These are phyloP conservation scores for Gasteruption jaculator DNA, from an alignment of 2,888 invertebrate species.

Conservation along the genomic window DNA sequence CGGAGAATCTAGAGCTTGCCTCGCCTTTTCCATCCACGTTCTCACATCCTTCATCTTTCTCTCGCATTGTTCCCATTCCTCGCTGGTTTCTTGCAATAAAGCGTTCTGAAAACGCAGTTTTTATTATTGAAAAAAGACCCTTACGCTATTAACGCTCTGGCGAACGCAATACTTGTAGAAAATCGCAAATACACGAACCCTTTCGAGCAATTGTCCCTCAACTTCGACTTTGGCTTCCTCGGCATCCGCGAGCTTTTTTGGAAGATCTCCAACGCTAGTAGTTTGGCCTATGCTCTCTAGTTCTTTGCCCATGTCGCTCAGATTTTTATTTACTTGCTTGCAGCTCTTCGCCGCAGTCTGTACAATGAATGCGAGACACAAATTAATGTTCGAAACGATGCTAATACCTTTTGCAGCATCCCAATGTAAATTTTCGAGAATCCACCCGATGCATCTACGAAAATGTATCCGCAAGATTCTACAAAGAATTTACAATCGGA, in stretches of 20 bases:
- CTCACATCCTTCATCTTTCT: slow-evolving; percentile 87
- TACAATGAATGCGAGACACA: slow-evolving; percentile 46
- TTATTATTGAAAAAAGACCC: no score
- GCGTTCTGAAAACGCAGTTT: slow-evolving; percentile 65
- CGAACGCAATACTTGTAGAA: no score
- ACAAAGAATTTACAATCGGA: no score
- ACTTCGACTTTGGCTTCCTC: slow-evolving; percentile 83
- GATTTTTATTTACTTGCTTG: slow-evolving; percentile 80
- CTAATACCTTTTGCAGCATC: neutral
- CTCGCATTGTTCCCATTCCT: slow-evolving; percentile 96
- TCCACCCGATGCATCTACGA: no score
- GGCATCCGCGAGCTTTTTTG: slow-evolving; percentile 78
- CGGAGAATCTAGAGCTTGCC: slow-evolving; percentile 70
- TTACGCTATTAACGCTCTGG: no score
- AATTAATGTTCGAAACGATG: neutral
- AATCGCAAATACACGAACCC: slow-evolving; percentile 63
- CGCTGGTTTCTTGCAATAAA: slow-evolving; percentile 83
- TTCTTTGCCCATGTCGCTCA: slow-evolving; percentile 89
- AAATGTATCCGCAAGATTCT: no score
- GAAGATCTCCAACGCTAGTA: slow-evolving; percentile 80
- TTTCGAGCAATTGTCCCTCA: slow-evolving; percentile 79
- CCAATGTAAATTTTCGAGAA: slow-evolving; percentile 1
- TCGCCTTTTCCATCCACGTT: slow-evolving; percentile 84
- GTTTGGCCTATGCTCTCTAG: slow-evolving; percentile 79
- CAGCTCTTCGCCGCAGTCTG: slow-evolving; percentile 84